A percentile compares a stretch with the other conserved stretches of the same genome.
Evolutionary conservation across 2,113 vertebrate genomes (phyloP).

Genomic region (Ploceus nigricollis): DNA sequence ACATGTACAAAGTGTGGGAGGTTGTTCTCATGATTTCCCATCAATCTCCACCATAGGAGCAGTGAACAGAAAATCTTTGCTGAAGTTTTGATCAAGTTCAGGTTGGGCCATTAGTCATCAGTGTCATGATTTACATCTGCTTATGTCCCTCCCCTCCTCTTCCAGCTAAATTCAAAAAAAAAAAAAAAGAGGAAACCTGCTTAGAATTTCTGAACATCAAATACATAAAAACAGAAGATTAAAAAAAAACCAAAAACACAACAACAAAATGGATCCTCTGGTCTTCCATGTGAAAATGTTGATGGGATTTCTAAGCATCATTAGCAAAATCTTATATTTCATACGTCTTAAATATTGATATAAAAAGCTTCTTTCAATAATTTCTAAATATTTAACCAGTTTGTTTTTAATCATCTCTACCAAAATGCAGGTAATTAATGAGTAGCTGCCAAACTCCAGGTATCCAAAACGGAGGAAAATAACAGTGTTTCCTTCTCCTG

Average conservation of each 20-base stretch:
- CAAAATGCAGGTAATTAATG: background rate
- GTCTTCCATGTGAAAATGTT: background rate
- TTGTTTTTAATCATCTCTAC: background rate
- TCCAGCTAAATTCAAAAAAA: background rate
- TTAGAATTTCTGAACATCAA: background rate
- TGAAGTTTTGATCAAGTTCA: background rate
- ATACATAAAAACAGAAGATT: background rate
- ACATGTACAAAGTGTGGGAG: background rate
- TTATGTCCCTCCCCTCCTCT: background rate
- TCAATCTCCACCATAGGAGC: accelerated
- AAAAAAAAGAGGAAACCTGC: background rate
- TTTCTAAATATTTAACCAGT: background rate
- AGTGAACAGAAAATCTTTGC: background rate
- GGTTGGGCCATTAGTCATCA: background rate
- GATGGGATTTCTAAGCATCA: background rate
- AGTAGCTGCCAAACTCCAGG: background rate
- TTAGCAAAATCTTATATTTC: background rate
- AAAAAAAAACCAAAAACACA: too few species aligned
- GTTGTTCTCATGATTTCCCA: background rate
- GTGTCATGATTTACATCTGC: background rate
- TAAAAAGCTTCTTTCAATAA: background rate
- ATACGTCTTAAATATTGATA: background rate
- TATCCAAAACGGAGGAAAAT: background rate
- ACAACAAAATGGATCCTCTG: background rate
- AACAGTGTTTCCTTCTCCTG: background rate